Evolutionary conservation across 1,140 invertebrate genomes (phyloP).

Genomic region (Nymphalis io): DNA sequence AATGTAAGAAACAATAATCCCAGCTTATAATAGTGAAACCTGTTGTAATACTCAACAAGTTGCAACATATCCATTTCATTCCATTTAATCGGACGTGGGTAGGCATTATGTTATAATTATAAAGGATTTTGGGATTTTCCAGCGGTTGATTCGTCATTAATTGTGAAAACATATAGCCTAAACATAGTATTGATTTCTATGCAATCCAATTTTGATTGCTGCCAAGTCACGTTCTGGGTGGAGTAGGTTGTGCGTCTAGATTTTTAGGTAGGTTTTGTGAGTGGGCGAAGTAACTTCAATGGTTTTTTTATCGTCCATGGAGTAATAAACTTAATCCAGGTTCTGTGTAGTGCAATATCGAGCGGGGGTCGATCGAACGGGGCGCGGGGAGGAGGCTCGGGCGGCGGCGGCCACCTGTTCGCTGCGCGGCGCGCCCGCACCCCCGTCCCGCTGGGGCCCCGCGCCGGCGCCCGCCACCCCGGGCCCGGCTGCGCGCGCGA

Average conservation of each 20-base stretch:
- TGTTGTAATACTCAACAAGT: constrained; percentile 51
- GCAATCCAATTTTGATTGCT: constrained; percentile 48
- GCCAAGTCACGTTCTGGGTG: constrained; percentile 65
- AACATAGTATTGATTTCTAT: constrained; percentile 52
- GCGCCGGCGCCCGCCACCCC: constrained; percentile 40
- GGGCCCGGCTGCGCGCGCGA: constrained; percentile 59
- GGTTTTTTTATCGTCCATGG: constrained; percentile 60
- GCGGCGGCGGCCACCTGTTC: constrained; percentile 63
- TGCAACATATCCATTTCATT: constrained; percentile 34
- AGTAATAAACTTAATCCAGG: constrained; percentile 76
- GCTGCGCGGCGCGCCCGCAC: constrained; percentile 41
- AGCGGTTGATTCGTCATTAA: constrained; percentile 6
- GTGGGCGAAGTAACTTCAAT: constrained; percentile 33
- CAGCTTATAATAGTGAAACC: constrained; percentile 38
- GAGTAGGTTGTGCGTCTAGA: constrained; percentile 8
- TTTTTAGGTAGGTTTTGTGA: constrained; percentile 9
- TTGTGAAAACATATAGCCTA: constrained; percentile 41
- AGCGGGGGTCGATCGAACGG: constrained; percentile 46
- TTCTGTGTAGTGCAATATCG: constrained; percentile 67
- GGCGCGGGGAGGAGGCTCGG: constrained; percentile 51
- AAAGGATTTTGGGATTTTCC: constrained; percentile 28
- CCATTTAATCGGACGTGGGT: constrained; percentile 21
- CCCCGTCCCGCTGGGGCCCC: constrained; percentile 41
- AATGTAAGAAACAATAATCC: constrained; percentile 30
- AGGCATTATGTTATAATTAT: constrained; percentile 27